phyloP scores from a whole-genome alignment of 2,797 vertebrate species.

The Pseudotriccus pelzelni region DNA sequence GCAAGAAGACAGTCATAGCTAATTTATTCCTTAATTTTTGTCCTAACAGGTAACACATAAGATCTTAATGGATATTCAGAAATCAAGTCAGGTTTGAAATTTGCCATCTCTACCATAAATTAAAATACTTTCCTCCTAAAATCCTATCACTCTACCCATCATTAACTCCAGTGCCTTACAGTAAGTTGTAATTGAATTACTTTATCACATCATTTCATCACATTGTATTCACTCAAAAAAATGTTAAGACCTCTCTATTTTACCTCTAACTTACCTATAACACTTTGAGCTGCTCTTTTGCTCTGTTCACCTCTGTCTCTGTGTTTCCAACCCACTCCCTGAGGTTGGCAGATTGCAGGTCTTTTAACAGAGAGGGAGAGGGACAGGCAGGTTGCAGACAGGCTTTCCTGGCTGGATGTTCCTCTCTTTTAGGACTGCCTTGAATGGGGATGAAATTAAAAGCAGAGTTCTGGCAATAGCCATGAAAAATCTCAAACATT shows the following conservation, averaged over 20 bases:
- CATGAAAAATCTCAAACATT: background rate
- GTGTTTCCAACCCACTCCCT: background rate
- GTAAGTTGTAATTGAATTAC: background rate
- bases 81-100: background rate
- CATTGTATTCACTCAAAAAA: background rate
- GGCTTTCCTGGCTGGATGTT: background rate
- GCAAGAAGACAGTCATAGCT: background rate
- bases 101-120: background rate
- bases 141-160: background rate
- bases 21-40: background rate
- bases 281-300: background rate
- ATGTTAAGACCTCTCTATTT: background rate
- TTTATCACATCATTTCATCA: background rate
- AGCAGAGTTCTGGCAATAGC: background rate
- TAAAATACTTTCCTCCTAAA: background rate
- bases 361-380: background rate
- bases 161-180: background rate
- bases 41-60: background rate
- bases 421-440: background rate
- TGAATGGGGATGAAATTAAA: background rate
- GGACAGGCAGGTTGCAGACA: background rate
- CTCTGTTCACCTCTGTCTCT: background rate
- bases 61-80: background rate
- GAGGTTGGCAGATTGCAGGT: accelerated
- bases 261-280: background rate